Evolutionary conservation across 1,140 invertebrate species (phyloP).

Genomic region (Tetramorium alpestre): DNA sequence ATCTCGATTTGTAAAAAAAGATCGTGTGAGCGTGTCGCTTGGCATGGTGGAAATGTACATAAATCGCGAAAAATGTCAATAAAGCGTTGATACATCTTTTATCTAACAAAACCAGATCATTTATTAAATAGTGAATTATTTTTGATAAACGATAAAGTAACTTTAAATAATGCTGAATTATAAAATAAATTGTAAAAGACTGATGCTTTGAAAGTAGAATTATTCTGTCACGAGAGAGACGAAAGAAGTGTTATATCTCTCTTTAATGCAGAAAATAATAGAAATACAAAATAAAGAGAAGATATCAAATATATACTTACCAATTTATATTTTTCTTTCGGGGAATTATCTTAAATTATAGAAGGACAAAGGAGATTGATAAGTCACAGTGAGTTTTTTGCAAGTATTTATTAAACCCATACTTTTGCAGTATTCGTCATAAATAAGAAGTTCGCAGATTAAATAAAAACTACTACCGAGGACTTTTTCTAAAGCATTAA

Average conservation of each 20-base stretch:
- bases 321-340: not conserved
- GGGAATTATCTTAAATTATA: not conserved
- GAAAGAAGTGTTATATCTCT: not conserved
- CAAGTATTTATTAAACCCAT: conserved; percentile 81
- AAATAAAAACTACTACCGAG: conserved; percentile 80
- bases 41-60: conserved; percentile 69
- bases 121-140: not conserved
- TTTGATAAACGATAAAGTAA: not conserved
- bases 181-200: not conserved
- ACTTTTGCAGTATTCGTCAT: conserved; percentile 77
- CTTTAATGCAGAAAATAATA: not conserved
- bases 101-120: not conserved
- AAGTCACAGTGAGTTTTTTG: conserved; percentile 50
- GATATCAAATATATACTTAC: not conserved
- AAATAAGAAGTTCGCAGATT: conserved; percentile 80
- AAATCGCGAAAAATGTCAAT: conserved; percentile 69
- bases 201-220: not conserved
- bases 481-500: conserved; percentile 75
- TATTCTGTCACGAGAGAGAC: not conserved
- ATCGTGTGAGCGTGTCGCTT: conserved; percentile 41
- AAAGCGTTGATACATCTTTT: conserved; percentile 69
- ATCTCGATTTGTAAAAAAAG: conserved; percentile 55
- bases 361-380: not conserved
- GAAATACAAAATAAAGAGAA: not conserved
- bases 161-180: not conserved